These are phyloP conservation scores for Scaptomyza parva DNA, from an alignment of 2,888 invertebrate species.

Conservation along the genomic window DNA sequence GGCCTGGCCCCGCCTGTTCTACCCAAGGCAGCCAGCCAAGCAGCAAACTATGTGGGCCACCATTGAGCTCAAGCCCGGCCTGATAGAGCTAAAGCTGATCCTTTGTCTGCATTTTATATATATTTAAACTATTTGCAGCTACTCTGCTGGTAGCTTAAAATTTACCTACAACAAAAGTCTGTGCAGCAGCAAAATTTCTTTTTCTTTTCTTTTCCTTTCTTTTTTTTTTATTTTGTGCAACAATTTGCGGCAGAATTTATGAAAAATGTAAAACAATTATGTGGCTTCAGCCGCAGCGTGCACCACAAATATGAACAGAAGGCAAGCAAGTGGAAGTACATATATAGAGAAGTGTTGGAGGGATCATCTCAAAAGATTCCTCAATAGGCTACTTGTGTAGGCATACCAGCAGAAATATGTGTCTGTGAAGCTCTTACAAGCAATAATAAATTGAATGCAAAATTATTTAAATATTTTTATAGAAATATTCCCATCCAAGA, in stretches of 20 bases:
- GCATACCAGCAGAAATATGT: background rate
- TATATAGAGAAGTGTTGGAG: slow-evolving; percentile 2
- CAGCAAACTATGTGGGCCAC: slow-evolving; percentile 50
- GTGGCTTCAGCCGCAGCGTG: slow-evolving; percentile 46
- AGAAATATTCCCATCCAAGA: background rate
- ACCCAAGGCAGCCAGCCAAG: slow-evolving; percentile 22
- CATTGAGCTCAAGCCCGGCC: slow-evolving; percentile 17
- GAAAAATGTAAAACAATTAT: slow-evolving; percentile 72
- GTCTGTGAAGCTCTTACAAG: background rate
- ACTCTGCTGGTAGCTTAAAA: slow-evolving; percentile 34
- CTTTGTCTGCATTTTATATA: slow-evolving; percentile 72
- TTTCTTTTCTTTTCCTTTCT: background rate
- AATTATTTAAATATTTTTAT: background rate
- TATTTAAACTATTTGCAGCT: slow-evolving; percentile 65
- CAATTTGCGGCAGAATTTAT: slow-evolving; percentile 68
- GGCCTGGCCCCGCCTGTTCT: too few relatives aligned
- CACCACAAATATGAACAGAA: slow-evolving; percentile 33
- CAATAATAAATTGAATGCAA: background rate
- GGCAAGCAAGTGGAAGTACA: slow-evolving; percentile 9
- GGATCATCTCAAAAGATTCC: slow-evolving; percentile 11
- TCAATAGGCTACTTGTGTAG: background rate
- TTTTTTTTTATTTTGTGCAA: slow-evolving; percentile 21
- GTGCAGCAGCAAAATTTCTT: slow-evolving; percentile 11
- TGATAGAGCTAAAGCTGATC: slow-evolving; percentile 21
- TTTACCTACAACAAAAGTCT: slow-evolving; percentile 35